Percentiles rank a stretch among this genome's conserved stretches.
Conservation (phyloP, 2,113 vertebrate genomes). For the Crocuta crocuta region DNA sequence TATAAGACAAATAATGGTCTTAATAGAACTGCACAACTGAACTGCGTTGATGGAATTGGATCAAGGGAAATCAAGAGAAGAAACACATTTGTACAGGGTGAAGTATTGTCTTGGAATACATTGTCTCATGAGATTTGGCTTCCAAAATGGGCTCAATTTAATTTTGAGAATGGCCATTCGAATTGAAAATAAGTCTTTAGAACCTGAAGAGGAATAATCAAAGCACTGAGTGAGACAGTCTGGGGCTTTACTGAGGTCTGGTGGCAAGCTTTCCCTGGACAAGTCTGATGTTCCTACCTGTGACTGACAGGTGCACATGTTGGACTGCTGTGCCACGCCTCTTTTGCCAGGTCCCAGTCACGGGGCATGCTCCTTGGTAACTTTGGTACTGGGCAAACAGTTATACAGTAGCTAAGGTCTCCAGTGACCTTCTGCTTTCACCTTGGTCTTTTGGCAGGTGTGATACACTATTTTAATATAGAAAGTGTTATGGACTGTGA, state of each 20-base stretch:
- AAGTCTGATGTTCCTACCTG: neutral
- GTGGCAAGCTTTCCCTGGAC: neutral
- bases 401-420: slow-evolving; percentile 3
- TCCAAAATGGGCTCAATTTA: slow-evolving; percentile 68
- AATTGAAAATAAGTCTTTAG: slow-evolving; percentile 46
- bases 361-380: neutral
- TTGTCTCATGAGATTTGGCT: slow-evolving; percentile 57
- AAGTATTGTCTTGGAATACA: slow-evolving; percentile 54
- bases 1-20: slow-evolving; percentile 62
- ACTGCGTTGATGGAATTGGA: slow-evolving; percentile 58
- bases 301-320: neutral
- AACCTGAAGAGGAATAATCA: neutral
- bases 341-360: neutral
- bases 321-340: neutral
- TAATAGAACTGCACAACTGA: slow-evolving; percentile 68
- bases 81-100: slow-evolving; percentile 36
- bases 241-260: neutral
- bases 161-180: slow-evolving; percentile 52
- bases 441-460: slow-evolving; percentile 77
- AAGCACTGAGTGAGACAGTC: neutral
- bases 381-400: neutral
- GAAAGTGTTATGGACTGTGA: slow-evolving; percentile 69
- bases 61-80: slow-evolving; percentile 42
- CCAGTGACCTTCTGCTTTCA: slow-evolving; percentile 64
- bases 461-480: slow-evolving; percentile 87